phyloP scores from a whole-genome alignment of 2,113 vertebrate species.

The Neopipo cinnamomea region DNA sequence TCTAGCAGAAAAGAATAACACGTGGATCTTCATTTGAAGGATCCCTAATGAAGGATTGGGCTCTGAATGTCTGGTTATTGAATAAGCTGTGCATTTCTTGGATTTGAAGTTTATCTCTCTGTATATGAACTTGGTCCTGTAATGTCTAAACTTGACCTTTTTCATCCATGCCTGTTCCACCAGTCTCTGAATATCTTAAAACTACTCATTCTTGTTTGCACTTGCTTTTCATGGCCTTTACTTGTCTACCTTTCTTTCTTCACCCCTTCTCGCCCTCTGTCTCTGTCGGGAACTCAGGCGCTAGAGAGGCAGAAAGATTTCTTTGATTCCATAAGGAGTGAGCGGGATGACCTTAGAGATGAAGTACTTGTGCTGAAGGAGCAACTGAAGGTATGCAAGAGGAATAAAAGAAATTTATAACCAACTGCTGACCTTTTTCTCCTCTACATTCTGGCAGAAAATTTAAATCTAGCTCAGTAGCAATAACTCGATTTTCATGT shows the following conservation, averaged over 20 bases:
- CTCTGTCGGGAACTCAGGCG: conserved; percentile 77
- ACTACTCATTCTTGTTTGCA: background rate
- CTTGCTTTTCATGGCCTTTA: background rate
- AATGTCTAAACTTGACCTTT: background rate
- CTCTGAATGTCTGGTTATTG: background rate
- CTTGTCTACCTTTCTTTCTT: conserved; percentile 40
- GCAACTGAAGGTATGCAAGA: conserved; percentile 88
- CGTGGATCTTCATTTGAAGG: background rate
- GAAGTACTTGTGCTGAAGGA: conserved; percentile 89
- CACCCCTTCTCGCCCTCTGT: background rate
- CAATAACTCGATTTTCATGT: background rate
- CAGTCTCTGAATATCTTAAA: background rate
- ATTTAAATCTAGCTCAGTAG: background rate
- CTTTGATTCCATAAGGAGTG: conserved; percentile 90
- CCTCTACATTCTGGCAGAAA: background rate
- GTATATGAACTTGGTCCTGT: background rate
- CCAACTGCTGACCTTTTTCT: background rate
- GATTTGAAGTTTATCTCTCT: background rate
- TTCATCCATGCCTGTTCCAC: background rate
- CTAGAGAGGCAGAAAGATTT: conserved; percentile 99
- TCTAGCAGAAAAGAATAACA: background rate
- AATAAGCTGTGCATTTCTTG: conserved; percentile 13
- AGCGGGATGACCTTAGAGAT: conserved; percentile 95
- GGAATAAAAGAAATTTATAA: background rate
- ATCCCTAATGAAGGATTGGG: background rate